Evolutionary conservation across 2,113 vertebrate species (phyloP), one percentile per base, ranked within the genome.

Genomic region (Grus americana): DNA sequence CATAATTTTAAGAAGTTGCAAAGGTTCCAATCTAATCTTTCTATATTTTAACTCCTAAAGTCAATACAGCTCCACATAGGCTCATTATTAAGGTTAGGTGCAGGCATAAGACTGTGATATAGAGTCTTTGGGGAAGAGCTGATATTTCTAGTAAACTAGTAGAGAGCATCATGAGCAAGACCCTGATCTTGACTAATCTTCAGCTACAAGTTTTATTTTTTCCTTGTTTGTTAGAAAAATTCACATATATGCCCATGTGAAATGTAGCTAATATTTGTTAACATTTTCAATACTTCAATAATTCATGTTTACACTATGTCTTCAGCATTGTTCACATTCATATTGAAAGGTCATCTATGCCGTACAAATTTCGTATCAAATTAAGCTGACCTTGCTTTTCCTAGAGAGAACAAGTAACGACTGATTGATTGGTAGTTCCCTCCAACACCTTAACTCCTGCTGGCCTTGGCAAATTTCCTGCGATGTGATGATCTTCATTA

Each of bases 351-450:
- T 57, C 30, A 57, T 40, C 11, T 76, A 6, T 30, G 22, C 11
- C 0, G 0, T 59, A 44, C 12, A 61, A 42, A 82, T 71, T 57
- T 66, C 8, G 16, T 23, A 15, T 42, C 34, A 42, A 22, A 46
- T 74, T 76, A 73, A 68, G 21, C 8, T 55, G 38, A 22, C 6
- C 26, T 67, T n/a, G 16, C 55, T 81, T 78, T 81, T 73, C 6
- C 24, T 49, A n/a, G 17, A 36, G 15, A 52, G 30, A 14, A 38
- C 2, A 1, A 57, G 1, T 19, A 74, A 5, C 0, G 3, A 3
- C 14, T 55, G 12, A 34, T 27, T 93, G 27, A 32, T 27, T 54
- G 27, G 32, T 30, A 59, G 10, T 6, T 61, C 3, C 7, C 4
- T 86, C 63, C 29, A 75, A 59, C 23, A 76, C 3, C 14, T 79